Percentiles rank a stretch among this genome's conserved stretches.
These are phyloP conservation scores for Monomorium pharaonis DNA, from an alignment of 1,140 invertebrate genomes.

Conservation along the genomic window DNA sequence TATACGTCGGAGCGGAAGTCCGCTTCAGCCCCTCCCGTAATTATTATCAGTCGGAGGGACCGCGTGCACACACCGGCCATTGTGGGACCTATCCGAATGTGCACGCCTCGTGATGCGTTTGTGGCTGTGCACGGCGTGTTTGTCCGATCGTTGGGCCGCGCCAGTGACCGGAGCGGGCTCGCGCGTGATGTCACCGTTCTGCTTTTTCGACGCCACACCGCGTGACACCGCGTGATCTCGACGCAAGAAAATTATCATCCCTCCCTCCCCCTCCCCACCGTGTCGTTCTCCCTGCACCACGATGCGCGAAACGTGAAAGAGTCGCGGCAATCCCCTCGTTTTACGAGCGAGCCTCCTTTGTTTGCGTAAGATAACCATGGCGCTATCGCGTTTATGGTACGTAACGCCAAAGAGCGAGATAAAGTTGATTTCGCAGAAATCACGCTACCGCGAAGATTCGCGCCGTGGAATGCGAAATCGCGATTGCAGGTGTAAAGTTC, in stretches of 20 bases:
- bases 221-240: neutral
- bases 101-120: too few relatives aligned
- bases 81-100: slow-evolving; percentile 59
- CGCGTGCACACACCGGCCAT: slow-evolving; percentile 52
- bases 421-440: neutral
- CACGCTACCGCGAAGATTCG: neutral
- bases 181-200: slow-evolving; percentile 65
- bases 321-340: neutral
- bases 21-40: slow-evolving; percentile 81
- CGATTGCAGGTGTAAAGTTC: neutral
- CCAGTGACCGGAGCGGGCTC: slow-evolving; percentile 39
- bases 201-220: slow-evolving; percentile 59
- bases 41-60: slow-evolving; percentile 75
- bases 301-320: slow-evolving; percentile 22
- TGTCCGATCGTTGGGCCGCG: slow-evolving; percentile 24
- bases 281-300: neutral
- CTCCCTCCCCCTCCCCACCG: neutral
- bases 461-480: neutral
- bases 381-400: neutral
- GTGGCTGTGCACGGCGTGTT: slow-evolving; percentile 4
- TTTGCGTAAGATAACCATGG: slow-evolving; percentile 9
- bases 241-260: slow-evolving; percentile 52
- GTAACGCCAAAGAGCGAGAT: neutral
- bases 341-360: neutral
- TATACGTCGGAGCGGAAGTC: slow-evolving; percentile 78